phyloP scores from a whole-genome alignment of 2,113 vertebrate species.

The Peromyscus polionotus region DNA sequence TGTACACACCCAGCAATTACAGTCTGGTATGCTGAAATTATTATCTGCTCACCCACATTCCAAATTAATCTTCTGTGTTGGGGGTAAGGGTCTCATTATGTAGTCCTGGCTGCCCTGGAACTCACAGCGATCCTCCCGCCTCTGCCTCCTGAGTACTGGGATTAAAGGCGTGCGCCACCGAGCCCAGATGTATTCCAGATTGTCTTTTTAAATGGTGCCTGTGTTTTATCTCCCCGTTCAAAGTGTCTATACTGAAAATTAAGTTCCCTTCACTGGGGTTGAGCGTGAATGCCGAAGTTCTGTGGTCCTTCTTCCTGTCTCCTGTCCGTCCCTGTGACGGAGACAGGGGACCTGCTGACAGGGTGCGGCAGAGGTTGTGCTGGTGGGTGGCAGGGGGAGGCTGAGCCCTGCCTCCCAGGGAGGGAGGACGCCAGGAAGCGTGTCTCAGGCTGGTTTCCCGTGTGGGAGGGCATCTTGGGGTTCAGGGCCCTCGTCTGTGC shows the following conservation, averaged over 20 bases:
- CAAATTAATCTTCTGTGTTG: not conserved
- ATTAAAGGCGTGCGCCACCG: not conserved
- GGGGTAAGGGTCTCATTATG: too few relatives aligned
- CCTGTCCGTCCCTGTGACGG: rapidly evolving
- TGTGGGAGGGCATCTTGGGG: rapidly evolving
- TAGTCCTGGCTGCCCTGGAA: not conserved
- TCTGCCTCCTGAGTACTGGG: not conserved
- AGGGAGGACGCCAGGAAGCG: too few relatives aligned
- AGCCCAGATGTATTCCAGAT: not conserved
- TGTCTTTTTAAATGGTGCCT: not conserved
- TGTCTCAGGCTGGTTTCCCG: not conserved
- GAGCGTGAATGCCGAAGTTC: not conserved
- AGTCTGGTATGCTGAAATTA: not conserved
- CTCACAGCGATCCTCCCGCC: not conserved
- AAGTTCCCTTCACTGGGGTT: not conserved
- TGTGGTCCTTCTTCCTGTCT: not conserved
- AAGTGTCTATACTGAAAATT: not conserved
- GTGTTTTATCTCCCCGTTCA: not conserved
- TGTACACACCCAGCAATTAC: not conserved
- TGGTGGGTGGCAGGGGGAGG: too few relatives aligned
- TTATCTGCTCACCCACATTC: not conserved
- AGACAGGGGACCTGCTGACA: not conserved
- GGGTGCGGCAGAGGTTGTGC: not conserved
- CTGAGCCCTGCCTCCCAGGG: not conserved
- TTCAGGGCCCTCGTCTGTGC: rapidly evolving